Percentiles rank a stretch among this genome's conserved stretches.
These are phyloP conservation scores for Pterocles gutturalis DNA, from an alignment of 2,113 vertebrate genomes.

Conservation along the genomic window DNA sequence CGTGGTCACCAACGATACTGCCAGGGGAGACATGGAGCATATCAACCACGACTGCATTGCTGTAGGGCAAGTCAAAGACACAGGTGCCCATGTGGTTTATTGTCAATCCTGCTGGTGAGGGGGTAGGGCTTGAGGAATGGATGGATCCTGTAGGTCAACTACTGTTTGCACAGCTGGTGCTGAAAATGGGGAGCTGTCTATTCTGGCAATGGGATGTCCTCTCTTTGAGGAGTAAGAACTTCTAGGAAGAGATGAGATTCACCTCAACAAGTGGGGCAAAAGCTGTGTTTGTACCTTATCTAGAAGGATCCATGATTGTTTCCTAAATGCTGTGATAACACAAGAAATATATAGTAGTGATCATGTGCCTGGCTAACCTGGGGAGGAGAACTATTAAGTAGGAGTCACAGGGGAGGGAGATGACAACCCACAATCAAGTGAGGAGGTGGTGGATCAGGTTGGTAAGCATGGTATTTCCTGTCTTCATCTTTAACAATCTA, in stretches of 20 bases:
- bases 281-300: neutral
- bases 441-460: neutral
- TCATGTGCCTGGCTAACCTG: neutral
- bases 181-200: neutral
- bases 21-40: rapidly evolving
- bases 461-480: neutral
- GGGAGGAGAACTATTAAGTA: neutral
- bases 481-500: neutral
- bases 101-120: neutral
- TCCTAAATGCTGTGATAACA: neutral
- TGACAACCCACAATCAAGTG: neutral
- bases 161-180: neutral
- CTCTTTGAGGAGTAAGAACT: neutral
- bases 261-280: neutral
- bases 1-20: rapidly evolving
- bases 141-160: neutral
- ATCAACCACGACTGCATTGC: neutral
- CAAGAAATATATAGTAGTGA: neutral
- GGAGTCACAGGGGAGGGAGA: neutral
- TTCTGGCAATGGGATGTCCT: neutral
- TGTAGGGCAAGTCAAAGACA: neutral
- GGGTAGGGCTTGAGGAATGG: neutral
- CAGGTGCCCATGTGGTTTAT: neutral
- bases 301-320: neutral
- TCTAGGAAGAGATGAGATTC: neutral